Percentiles rank a stretch among this genome's conserved stretches.
These are phyloP conservation scores for Agelas oroides DNA, from an alignment of 37 sponge, comb jelly and placozoan genomes.

Conservation along the genomic window DNA sequence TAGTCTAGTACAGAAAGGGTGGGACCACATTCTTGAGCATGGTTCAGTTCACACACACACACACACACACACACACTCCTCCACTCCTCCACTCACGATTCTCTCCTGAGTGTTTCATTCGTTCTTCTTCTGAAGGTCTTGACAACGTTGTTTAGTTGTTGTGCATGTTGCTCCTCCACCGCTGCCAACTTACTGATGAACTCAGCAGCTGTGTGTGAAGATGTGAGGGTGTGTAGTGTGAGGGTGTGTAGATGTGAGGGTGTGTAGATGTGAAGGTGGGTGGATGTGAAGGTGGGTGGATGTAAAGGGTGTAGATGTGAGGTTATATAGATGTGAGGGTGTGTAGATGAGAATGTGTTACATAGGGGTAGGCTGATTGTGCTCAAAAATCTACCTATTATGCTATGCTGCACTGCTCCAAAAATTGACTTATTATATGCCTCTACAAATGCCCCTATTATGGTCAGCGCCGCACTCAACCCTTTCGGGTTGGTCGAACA, in stretches of 20 bases:
- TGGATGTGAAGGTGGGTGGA: background rate
- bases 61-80: no score
- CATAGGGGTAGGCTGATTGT: no score
- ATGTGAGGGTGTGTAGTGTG: background rate
- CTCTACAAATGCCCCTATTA: no score
- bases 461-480: no score
- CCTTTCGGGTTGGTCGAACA: no score
- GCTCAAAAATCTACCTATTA: no score
- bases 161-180: slow-evolving; percentile 60
- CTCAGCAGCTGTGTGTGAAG: slow-evolving; percentile 44
- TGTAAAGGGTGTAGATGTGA: background rate
- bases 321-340: background rate
- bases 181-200: slow-evolving; percentile 63
- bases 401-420: no score
- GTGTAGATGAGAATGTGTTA: no score
- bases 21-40: no score
- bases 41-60: no score
- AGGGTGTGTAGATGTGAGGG: background rate
- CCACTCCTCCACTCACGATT: slow-evolving; percentile 64
- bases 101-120: slow-evolving; percentile 62
- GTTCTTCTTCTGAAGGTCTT: slow-evolving; percentile 62
- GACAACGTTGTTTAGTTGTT: slow-evolving; percentile 60
- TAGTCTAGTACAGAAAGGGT: no score
- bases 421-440: no score
- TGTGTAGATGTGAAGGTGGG: slow-evolving; percentile 1